A percentile compares a stretch with the other conserved stretches of the same genome.
Conservation (phyloP, 2,888 invertebrate species). For the Euphydryas editha region DNA sequence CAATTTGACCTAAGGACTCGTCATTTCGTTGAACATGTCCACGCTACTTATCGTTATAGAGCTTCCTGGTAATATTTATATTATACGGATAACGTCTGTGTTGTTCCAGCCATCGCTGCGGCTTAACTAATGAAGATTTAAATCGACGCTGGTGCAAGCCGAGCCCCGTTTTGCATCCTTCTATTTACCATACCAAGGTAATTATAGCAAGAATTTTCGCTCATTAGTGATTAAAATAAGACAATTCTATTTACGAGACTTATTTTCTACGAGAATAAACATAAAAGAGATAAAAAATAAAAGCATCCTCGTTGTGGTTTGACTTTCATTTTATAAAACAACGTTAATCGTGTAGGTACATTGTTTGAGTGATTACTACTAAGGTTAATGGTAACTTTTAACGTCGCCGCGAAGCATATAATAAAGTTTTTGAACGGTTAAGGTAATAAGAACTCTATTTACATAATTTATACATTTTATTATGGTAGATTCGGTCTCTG, state of each 20-base stretch:
- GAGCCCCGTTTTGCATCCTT: slow-evolving; percentile 88
- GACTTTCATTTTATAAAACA: slow-evolving; percentile 7
- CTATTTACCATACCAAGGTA: slow-evolving; percentile 92
- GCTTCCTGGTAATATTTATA: slow-evolving; percentile 58
- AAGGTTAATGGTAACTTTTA: not conserved
- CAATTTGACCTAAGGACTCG: slow-evolving; percentile 52
- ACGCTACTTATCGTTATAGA: slow-evolving; percentile 55
- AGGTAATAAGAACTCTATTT: no score
- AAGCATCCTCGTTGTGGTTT: slow-evolving; percentile 21
- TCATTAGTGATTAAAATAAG: slow-evolving; percentile 42
- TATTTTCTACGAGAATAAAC: slow-evolving; percentile 34
- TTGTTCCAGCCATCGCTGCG: slow-evolving; percentile 90
- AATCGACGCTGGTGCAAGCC: slow-evolving; percentile 94
- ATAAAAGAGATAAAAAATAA: slow-evolving; percentile 36
- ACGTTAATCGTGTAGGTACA: not conserved
- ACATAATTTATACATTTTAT: no score
- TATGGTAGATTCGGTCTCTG: no score
- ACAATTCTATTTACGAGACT: slow-evolving; percentile 41
- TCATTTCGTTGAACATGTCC: slow-evolving; percentile 61
- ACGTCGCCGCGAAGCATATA: not conserved
- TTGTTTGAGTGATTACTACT: not conserved
- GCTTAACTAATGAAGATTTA: slow-evolving; percentile 92
- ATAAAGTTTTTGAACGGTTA: not conserved
- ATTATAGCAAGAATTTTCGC: slow-evolving; percentile 45
- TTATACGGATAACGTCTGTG: slow-evolving; percentile 57